A percentile compares a stretch with the other conserved stretches of the same genome.
Conservation (phyloP, 2,113 vertebrate genomes). For the Lycaon pictus region DNA sequence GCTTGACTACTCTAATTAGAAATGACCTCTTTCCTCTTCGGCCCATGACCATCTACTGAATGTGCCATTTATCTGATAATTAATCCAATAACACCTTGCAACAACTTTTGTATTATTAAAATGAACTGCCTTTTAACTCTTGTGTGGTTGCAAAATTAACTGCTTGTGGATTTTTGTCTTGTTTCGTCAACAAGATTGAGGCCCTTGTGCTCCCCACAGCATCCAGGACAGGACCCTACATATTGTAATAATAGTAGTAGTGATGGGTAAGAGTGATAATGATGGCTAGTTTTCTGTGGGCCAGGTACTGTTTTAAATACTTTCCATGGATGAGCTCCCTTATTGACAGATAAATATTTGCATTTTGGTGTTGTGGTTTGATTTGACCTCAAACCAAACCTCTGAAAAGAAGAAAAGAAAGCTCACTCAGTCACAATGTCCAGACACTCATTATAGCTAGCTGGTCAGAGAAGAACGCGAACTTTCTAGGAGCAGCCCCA, state of each 20-base stretch:
- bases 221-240: neutral
- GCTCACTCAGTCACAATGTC: neutral
- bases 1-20: neutral
- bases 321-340: neutral
- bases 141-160: neutral
- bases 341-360: neutral
- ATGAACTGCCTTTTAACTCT: neutral
- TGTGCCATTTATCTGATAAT: neutral
- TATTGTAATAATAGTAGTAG: accelerated
- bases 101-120: neutral
- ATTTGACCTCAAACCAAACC: neutral
- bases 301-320: neutral
- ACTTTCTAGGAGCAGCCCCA: neutral
- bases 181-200: neutral
- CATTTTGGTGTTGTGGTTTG: neutral
- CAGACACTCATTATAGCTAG: neutral
- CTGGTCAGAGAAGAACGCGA: neutral
- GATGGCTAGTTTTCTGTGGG: neutral
- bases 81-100: neutral
- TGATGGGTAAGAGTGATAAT: neutral
- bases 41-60: neutral
- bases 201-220: neutral
- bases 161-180: neutral
- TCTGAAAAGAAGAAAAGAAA: neutral
- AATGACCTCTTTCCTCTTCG: neutral